These are phyloP conservation scores for Sternotherus odoratus DNA, from an alignment of 2,797 vertebrate species.

Conservation along the genomic window DNA sequence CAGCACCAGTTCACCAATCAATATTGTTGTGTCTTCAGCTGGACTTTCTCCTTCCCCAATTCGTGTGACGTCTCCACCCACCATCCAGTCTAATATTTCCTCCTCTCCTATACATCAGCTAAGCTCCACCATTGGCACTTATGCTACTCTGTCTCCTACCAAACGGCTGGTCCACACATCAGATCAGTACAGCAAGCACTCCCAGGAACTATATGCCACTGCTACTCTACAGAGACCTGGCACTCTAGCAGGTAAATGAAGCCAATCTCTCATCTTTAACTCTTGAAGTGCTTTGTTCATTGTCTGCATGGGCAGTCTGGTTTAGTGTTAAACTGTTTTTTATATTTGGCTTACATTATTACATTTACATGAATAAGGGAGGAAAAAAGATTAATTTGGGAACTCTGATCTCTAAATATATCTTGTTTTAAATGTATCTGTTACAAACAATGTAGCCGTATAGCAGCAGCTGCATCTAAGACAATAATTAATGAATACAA, in stretches of 20 bases:
- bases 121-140: constrained; percentile 95
- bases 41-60: constrained; percentile 87
- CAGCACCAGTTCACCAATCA: constrained; percentile 98
- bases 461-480: neutral
- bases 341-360: neutral
- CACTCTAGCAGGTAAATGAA: constrained; percentile 91
- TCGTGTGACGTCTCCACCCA: constrained; percentile 92
- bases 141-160: constrained; percentile 97
- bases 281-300: too few species aligned
- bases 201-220: constrained; percentile 95
- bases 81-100: constrained; percentile 84
- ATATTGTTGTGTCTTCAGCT: constrained; percentile 90
- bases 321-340: neutral
- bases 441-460: neutral
- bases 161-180: constrained; percentile 95
- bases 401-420: neutral
- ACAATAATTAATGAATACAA: neutral
- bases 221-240: constrained; percentile 96
- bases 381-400: neutral
- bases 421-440: neutral
- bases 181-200: constrained; percentile 95
- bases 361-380: neutral
- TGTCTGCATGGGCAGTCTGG: too few species aligned
- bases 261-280: neutral
- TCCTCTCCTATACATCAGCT: constrained; percentile 95